phyloP scores from a whole-genome alignment of 2,888 invertebrate species.

The Euzetes globulus region DNA sequence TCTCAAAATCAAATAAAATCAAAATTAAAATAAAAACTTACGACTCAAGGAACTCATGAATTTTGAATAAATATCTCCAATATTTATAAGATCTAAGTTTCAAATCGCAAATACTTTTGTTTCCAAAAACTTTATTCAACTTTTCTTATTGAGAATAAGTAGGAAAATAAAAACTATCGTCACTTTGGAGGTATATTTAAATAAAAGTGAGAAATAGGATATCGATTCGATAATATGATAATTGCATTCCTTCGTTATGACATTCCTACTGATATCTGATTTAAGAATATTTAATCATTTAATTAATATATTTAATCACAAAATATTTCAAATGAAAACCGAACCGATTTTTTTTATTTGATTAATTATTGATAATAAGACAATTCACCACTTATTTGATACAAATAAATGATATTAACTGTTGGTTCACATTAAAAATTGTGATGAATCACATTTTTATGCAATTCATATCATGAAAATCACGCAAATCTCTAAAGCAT shows the following conservation, averaged over 20 bases:
- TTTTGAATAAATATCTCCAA: background rate
- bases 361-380: background rate
- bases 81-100: background rate
- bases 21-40: conserved; percentile 1
- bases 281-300: background rate
- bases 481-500: no score
- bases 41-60: background rate
- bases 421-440: no score
- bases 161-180: background rate
- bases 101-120: background rate
- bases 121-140: background rate
- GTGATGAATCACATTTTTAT: no score
- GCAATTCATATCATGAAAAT: no score
- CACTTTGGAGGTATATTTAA: background rate
- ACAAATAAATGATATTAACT: no score
- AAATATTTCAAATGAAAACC: no score
- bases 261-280: background rate
- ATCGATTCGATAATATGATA: background rate
- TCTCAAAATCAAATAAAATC: background rate
- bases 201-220: background rate
- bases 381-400: no score
- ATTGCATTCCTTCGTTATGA: background rate
- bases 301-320: no score
- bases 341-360: no score
- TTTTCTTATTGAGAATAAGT: background rate